Conservation (phyloP, 2,888 invertebrate genomes). For the Diploptera punctata region DNA sequence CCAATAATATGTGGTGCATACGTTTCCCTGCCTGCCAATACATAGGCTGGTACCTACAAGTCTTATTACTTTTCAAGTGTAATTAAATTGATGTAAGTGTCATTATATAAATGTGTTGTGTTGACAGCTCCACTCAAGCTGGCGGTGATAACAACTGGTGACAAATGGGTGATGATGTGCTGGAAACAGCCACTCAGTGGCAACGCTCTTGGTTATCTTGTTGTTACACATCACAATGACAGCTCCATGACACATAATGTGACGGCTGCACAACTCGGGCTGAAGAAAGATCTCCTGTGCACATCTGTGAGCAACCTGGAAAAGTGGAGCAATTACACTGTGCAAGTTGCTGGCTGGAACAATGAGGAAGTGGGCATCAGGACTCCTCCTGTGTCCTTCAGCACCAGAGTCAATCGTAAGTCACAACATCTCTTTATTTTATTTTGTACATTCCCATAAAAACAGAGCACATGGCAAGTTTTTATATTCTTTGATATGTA, state of each 20-base stretch:
- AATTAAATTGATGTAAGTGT: too few species aligned
- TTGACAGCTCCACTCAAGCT: slow-evolving; percentile 24
- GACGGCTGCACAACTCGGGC: background rate
- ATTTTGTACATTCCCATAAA: too few species aligned
- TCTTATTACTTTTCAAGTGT: too few species aligned
- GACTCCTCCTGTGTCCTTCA: slow-evolving; percentile 6
- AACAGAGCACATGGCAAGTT: too few species aligned
- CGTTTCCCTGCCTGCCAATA: too few species aligned
- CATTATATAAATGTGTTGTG: too few species aligned
- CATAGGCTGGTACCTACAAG: too few species aligned
- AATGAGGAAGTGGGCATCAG: slow-evolving; percentile 31
- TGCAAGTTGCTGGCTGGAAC: slow-evolving; percentile 33
- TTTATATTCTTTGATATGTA: too few species aligned
- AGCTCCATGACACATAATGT: background rate
- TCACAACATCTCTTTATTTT: background rate
- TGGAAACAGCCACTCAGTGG: slow-evolving; percentile 28
- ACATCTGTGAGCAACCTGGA: slow-evolving; percentile 11
- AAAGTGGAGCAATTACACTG: slow-evolving; percentile 9
- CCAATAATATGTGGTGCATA: too few species aligned
- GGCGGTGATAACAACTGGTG: background rate
- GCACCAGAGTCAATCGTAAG: slow-evolving; percentile 22
- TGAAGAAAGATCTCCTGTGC: slow-evolving; percentile 1
- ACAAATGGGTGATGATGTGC: slow-evolving; percentile 19
- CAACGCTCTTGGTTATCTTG: slow-evolving; percentile 25
- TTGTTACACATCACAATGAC: background rate